Base-by-base conservation (phyloP, 2,888 invertebrate species). In the Polymixis lichenea region DNA sequence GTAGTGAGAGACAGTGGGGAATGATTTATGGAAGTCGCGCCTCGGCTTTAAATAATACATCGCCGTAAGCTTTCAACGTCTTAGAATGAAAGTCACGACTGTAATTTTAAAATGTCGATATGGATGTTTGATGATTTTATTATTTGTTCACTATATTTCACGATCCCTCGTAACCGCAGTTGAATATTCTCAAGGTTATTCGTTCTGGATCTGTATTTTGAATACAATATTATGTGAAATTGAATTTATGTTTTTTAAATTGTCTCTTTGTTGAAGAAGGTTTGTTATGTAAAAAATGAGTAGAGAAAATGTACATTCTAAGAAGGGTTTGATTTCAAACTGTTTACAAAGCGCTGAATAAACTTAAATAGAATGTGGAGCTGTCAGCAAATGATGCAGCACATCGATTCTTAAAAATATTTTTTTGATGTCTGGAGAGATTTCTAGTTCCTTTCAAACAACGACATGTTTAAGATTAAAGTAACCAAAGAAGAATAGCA, bases 71-170 rank as follows among this genome's bases (percentile, higher is more conserved):
- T 95, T 95, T 95, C 95, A 93, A 92, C 93, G 91, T 93, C 93
- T 94, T 93, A 92, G 94, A 93, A 94, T 92, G 93, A 93, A 91
- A 96, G 96, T 96, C 96, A 96, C 96, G 96, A 96, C 92, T 94
- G 95, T 94, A 96, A 96, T 96, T 96, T 96, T 94, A 94, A 95
- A 95, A 93, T 89, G 90, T 94, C 93, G 94, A 94, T 94, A 93
- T 91, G 93, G 91, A 87, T 92, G 92, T 94, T 94, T 93, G 92
- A 93, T 92, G 92, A 93, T 92, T 93, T 92, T 94, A 93, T 94
- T 93, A 91, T 92, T 92, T 90, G 87, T 86, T 85, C 85, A 86
- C 72, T 76, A 85, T 88, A 88, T 83, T 86, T 90, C 87, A 87
- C 81, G 75, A 80, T 78, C 78, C 80, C 75, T 80, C 66, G 83